Percentiles rank a stretch among this genome's conserved stretches.
These are phyloP conservation scores for Caenorhabditis tropicalis DNA, from an alignment of 1,140 invertebrate species.

Conservation along the genomic window DNA sequence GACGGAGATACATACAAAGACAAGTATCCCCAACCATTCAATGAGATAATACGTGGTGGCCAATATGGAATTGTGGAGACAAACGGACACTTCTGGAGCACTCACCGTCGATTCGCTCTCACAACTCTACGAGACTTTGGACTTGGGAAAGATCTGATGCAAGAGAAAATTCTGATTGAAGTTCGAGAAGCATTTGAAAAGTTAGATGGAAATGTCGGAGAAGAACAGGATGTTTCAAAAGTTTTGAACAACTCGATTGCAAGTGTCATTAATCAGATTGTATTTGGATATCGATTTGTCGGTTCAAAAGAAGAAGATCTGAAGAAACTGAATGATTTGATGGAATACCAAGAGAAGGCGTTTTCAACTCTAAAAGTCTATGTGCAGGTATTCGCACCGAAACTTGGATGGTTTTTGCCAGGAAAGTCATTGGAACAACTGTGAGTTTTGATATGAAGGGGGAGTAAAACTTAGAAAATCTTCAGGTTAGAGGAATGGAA, in stretches of 20 bases:
- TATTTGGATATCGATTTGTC: conserved; percentile 49
- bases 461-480: background rate
- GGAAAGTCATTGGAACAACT: background rate
- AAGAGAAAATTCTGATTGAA: background rate
- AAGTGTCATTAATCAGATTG: conserved; percentile 50
- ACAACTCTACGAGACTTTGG: background rate
- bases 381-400: background rate
- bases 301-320: conserved; percentile 6
- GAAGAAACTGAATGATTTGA: background rate
- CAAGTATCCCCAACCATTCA: background rate
- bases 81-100: background rate
- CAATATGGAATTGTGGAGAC: background rate
- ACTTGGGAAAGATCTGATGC: background rate
- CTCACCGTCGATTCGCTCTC: background rate
- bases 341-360: background rate
- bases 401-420: background rate
- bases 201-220: background rate
- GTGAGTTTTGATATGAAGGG: background rate
- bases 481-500: background rate
- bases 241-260: conserved; percentile 9
- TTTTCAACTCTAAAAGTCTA: background rate
- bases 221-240: background rate
- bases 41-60: background rate
- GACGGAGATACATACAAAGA: background rate
- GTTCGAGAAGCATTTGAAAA: background rate